A percentile compares a stretch with the other conserved stretches of the same genome.
phyloP scores from a whole-genome alignment of 2,113 vertebrate species.

The Gallinago media region DNA sequence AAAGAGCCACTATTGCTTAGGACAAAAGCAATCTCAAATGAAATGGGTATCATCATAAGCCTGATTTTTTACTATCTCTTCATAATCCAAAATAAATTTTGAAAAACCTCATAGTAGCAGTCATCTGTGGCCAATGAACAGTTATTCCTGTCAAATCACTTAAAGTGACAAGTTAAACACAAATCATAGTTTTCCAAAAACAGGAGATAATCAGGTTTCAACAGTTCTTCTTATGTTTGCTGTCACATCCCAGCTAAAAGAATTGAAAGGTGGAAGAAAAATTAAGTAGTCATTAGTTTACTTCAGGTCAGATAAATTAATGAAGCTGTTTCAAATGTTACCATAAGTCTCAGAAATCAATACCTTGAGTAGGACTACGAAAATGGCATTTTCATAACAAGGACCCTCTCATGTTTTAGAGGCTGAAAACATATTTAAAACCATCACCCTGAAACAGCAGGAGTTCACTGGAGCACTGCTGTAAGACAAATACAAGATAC shows the following conservation, averaged over 20 bases:
- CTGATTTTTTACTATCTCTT: not conserved
- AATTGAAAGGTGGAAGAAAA: slow-evolving; percentile 26
- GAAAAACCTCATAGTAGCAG: not conserved
- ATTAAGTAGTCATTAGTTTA: not conserved
- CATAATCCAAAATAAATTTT: not conserved
- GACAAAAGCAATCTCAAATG: not conserved
- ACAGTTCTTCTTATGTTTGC: slow-evolving; percentile 32
- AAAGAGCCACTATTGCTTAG: not conserved
- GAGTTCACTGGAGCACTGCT: not conserved
- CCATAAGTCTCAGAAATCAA: not conserved
- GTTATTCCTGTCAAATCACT: not conserved
- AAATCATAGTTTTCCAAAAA: not conserved
- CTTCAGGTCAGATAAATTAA: not conserved
- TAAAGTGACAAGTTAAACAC: not conserved
- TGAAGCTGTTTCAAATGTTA: not conserved
- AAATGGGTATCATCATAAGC: not conserved
- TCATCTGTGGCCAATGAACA: slow-evolving; percentile 2
- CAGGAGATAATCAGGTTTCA: slow-evolving; percentile 13
- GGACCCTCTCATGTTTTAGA: not conserved
- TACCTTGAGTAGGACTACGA: not conserved
- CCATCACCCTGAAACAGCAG: not conserved
- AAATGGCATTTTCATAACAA: not conserved
- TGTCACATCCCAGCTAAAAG: slow-evolving; percentile 52
- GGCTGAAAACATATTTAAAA: not conserved
- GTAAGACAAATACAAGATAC: not conserved